Base-by-base conservation (phyloP, 2,797 vertebrate species). In the Hylomyscus alleni region DNA sequence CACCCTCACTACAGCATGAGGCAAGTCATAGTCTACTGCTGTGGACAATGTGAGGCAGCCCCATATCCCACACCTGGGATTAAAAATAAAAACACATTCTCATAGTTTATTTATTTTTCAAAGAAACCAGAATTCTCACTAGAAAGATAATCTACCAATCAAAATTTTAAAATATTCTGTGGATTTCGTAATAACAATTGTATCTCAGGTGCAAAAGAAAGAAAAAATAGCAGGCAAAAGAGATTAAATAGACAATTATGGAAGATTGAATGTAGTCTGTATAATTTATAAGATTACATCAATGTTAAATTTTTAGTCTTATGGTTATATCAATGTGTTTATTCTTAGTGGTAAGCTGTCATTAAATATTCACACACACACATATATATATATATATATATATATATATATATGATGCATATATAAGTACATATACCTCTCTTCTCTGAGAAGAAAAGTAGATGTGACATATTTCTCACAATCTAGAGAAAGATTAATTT, bases 351-450 rank as follows among this genome's bases (percentile, higher is more conserved):
- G 15, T 80, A 89, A 78, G 65, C 0, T 90, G 22, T 94, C 47
- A 95, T 81, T n/a, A 93, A 95, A 96, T 87, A 88, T 54, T 82
- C 29, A 52, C 58, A 31, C n/a, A n/a, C n/a, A n/a, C n/a, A n/a
- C n/a, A n/a, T n/a, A n/a, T n/a, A n/a, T n/a, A n/a, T n/a, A n/a
- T n/a, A n/a, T n/a, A n/a, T n/a, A n/a, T n/a, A n/a, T n/a, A n/a
- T n/a, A n/a, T n/a, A n/a, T 47, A 15, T 67, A 7, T 44, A 31
- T 67, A 81, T 81, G 84, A 83, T 81, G 29, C 34, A 65, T 52
- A 29, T 15, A 26, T 26, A 87, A 60, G 22, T 40, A 56, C 6
- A 73, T 15, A 65, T 3, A 54, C 81, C 15, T 10, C 4, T 40
- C 8, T 44, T 26, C 11, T 37, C 22, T 83, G 31, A 72, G 5